phyloP scores from a whole-genome alignment of 2,797 vertebrate genomes.

The Anisognathus igniventris region DNA sequence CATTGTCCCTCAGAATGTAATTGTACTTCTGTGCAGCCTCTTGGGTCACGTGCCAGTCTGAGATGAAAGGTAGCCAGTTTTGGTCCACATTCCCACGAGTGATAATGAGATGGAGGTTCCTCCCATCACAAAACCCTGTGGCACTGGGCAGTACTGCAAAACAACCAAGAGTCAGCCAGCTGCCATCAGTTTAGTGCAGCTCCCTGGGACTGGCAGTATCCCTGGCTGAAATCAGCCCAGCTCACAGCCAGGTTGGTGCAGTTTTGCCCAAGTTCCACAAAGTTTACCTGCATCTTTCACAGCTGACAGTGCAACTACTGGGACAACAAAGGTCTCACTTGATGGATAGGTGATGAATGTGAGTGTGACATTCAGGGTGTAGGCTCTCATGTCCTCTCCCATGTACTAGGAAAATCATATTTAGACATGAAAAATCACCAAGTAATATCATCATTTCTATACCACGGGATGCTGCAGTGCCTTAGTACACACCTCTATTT shows the following conservation, averaged over 20 bases:
- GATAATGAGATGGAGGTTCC: constrained; percentile 21
- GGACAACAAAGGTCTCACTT: constrained; percentile 33
- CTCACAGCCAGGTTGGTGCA: not conserved
- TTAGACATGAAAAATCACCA: not conserved
- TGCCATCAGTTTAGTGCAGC: not conserved
- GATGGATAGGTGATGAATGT: constrained; percentile 29
- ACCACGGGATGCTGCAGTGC: rapidly evolving
- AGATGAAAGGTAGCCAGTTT: constrained; percentile 62
- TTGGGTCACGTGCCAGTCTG: not conserved
- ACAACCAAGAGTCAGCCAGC: not conserved
- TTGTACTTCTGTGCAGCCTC: not conserved
- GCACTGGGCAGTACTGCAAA: constrained; percentile 29
- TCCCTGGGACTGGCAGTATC: not conserved
- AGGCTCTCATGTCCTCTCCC: not conserved
- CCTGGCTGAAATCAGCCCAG: not conserved
- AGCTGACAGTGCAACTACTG: not conserved
- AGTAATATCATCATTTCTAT: not conserved
- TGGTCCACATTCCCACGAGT: constrained; percentile 50
- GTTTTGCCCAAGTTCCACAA: not conserved
- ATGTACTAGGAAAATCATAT: constrained; percentile 23
- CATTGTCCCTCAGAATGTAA: constrained; percentile 31
- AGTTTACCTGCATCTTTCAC: constrained; percentile 60
- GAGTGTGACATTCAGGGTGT: constrained; percentile 56
- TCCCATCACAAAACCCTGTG: constrained; percentile 34
- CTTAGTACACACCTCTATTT: constrained; percentile 41